Conservation (phyloP, 2,797 vertebrate species). For the Rhinophrynus dorsalis region DNA sequence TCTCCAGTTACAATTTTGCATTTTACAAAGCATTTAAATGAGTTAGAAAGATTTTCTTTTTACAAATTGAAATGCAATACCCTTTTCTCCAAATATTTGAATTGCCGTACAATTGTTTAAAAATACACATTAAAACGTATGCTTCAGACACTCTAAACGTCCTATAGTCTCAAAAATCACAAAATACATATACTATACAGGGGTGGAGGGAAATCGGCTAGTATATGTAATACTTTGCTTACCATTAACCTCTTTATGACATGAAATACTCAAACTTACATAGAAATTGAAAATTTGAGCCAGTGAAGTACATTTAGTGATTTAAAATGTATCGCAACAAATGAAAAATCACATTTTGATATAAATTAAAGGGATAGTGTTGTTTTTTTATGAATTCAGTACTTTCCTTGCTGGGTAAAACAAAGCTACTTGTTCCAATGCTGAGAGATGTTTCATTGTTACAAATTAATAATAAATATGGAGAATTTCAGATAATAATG, state of each 20-base stretch:
- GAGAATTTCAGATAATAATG: too few species aligned
- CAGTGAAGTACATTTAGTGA: slow-evolving; percentile 76
- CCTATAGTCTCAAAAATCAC: slow-evolving; percentile 98
- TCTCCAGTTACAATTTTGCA: slow-evolving; percentile 83
- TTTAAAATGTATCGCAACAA: slow-evolving; percentile 78
- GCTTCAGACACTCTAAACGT: slow-evolving; percentile 88
- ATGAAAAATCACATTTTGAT: slow-evolving; percentile 76
- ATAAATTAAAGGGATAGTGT: too few species aligned
- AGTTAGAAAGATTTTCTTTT: slow-evolving; percentile 85
- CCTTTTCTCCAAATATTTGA: slow-evolving; percentile 85
- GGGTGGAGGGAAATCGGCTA: slow-evolving; percentile 75
- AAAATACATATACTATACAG: slow-evolving; percentile 99
- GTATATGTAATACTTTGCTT: slow-evolving; percentile 80
- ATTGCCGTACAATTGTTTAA: slow-evolving; percentile 85
- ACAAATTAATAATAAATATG: too few species aligned
- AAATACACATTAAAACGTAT: slow-evolving; percentile 85
- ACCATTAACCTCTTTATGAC: slow-evolving; percentile 78
- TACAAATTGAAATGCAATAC: slow-evolving; percentile 87
- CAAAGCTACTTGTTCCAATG: too few species aligned
- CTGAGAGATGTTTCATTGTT: too few species aligned
- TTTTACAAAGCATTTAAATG: slow-evolving; percentile 84
- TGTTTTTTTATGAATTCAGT: too few species aligned
- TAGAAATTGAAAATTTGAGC: slow-evolving; percentile 77
- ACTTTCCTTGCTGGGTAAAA: too few species aligned
- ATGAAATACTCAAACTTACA: slow-evolving; percentile 78